phyloP scores from a whole-genome alignment of 2,888 invertebrate genomes.

The Leptothorax acervorum region DNA sequence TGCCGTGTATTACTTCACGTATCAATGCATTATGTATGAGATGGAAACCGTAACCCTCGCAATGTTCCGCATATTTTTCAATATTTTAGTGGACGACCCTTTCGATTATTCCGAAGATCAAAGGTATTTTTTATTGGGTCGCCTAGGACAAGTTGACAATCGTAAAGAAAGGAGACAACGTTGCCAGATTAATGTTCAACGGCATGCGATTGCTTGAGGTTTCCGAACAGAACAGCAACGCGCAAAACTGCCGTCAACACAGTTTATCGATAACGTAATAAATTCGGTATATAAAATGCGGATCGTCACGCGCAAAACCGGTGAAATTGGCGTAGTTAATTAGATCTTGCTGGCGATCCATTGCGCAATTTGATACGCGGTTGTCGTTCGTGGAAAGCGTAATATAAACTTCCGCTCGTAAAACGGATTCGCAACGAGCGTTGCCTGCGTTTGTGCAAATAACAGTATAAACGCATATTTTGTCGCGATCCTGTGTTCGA shows the following conservation, averaged over 20 bases:
- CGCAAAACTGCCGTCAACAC: neutral
- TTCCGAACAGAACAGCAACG: neutral
- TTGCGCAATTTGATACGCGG: conserved; percentile 18
- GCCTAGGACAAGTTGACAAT: neutral
- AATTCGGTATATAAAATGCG: neutral
- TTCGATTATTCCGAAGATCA: conserved; percentile 31
- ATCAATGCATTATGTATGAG: conserved; percentile 48
- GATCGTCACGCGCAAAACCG: neutral
- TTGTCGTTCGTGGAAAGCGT: conserved; percentile 13
- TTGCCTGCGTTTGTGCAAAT: conserved; percentile 41
- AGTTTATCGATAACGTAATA: neutral
- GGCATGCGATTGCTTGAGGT: neutral
- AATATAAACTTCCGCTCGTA: conserved; percentile 46
- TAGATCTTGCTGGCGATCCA: neutral
- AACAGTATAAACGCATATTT: conserved; percentile 34
- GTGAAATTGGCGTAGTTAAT: neutral
- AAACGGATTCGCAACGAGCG: conserved; percentile 19
- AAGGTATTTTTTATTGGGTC: conserved; percentile 4
- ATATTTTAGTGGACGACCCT: conserved; percentile 35
- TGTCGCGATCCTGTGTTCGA: conserved; percentile 17
- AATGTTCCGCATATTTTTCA: conserved; percentile 43
- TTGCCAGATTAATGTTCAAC: neutral
- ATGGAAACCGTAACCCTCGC: conserved; percentile 31
- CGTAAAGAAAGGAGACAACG: neutral
- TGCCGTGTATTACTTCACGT: conserved; percentile 24